Percentiles rank a stretch among this genome's conserved stretches.
Conservation (phyloP, 1,140 invertebrate genomes). For the Philopotamus ludificatus region DNA sequence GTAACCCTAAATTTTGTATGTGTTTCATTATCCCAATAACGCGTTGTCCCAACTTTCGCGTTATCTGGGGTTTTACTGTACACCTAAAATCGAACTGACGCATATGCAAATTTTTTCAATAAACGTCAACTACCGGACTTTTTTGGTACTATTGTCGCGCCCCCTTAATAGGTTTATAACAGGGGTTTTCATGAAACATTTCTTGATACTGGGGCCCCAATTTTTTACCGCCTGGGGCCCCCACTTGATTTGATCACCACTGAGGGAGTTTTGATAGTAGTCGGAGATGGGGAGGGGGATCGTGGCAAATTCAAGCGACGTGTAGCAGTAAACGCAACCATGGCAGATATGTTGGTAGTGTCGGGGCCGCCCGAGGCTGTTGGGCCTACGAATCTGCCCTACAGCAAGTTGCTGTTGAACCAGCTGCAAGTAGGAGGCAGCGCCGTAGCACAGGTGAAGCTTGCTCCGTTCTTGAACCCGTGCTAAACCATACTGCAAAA, state of each 20-base stretch:
- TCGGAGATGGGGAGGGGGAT: no score
- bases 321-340: neutral
- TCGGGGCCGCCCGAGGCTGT: slow-evolving; percentile 6
- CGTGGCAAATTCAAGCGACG: neutral
- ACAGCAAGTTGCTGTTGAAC: neutral
- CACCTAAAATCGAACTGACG: no score
- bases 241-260: no score
- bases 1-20: no score
- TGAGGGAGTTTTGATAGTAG: no score
- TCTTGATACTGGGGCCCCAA: neutral
- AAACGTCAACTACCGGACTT: neutral
- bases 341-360: no score
- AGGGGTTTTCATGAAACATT: neutral
- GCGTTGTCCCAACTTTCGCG: no score
- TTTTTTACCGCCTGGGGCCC: no score
- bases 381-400: neutral
- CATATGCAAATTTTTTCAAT: neutral
- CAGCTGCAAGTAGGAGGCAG: neutral
- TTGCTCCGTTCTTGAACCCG: neutral
- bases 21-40: no score
- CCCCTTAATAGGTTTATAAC: neutral
- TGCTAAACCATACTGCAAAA: no score
- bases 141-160: neutral
- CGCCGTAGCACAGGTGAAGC: slow-evolving; percentile 2
- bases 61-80: no score